These are phyloP conservation scores for Ecdyonurus torrentis DNA, from an alignment of 2,888 invertebrate genomes.

Conservation along the genomic window DNA sequence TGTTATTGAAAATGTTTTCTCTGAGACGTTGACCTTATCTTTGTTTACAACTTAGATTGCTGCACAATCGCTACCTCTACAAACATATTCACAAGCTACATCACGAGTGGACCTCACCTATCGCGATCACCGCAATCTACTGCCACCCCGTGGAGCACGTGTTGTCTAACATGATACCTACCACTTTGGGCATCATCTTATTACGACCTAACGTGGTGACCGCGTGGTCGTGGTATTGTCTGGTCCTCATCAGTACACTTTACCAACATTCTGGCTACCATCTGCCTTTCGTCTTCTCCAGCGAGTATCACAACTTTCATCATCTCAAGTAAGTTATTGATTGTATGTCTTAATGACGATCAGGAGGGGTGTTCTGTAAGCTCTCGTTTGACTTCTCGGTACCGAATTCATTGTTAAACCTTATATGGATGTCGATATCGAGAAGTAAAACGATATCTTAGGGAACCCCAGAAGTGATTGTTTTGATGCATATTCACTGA, in stretches of 20 bases:
- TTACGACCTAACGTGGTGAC: conserved; percentile 63
- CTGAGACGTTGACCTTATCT: too few relatives aligned
- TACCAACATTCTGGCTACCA: conserved; percentile 76
- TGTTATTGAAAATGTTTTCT: too few relatives aligned
- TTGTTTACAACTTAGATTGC: conserved; percentile 32
- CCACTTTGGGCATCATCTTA: conserved; percentile 43
- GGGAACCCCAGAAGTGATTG: too few relatives aligned
- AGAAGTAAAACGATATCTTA: too few relatives aligned
- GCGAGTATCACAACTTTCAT: conserved; percentile 76
- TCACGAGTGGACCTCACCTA: conserved; percentile 77
- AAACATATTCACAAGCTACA: conserved; percentile 71
- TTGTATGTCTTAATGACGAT: too few relatives aligned
- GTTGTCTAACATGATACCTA: conserved; percentile 59
- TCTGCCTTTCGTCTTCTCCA: conserved; percentile 67
- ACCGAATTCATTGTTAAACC: too few relatives aligned
- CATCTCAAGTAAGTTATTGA: too few relatives aligned
- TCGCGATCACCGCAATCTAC: conserved; percentile 84
- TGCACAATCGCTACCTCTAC: conserved; percentile 57
- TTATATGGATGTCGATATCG: too few relatives aligned
- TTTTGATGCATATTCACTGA: too few relatives aligned
- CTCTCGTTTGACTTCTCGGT: too few relatives aligned
- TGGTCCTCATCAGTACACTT: conserved; percentile 58
- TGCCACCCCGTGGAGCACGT: conserved; percentile 50
- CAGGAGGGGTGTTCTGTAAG: too few relatives aligned
- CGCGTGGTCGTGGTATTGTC: conserved; percentile 59